These are phyloP conservation scores for Psilopsiagon aymara DNA, from an alignment of 2,113 vertebrate species.

Conservation along the genomic window DNA sequence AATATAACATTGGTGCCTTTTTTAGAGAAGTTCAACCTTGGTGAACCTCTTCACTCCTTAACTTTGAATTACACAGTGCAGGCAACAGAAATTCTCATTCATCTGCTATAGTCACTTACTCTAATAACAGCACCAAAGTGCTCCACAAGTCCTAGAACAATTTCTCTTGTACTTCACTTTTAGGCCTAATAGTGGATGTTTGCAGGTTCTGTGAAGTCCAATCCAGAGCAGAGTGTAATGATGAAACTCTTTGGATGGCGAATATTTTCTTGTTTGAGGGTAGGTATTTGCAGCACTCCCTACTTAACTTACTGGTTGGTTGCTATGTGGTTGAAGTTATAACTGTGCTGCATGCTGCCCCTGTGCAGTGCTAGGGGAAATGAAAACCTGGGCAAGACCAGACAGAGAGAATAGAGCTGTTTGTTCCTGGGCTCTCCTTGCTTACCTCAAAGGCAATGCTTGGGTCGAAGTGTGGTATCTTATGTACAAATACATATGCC, in stretches of 20 bases:
- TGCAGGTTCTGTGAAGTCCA: not conserved
- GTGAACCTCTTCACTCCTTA: not conserved
- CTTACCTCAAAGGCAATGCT: slow-evolving; percentile 76
- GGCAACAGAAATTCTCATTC: not conserved
- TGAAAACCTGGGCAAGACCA: not conserved
- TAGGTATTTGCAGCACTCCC: not conserved
- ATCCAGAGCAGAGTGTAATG: not conserved
- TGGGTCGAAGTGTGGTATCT: slow-evolving; percentile 79
- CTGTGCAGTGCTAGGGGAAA: not conserved
- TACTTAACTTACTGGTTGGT: not conserved
- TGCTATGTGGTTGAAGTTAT: not conserved
- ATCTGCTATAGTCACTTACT: not conserved
- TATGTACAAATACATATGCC: slow-evolving; percentile 79
- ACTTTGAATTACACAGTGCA: not conserved
- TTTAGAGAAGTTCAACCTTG: not conserved
- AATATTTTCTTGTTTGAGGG: not conserved
- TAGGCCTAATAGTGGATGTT: not conserved
- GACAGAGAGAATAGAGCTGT: not conserved
- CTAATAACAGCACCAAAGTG: not conserved
- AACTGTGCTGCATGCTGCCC: not conserved
- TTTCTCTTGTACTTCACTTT: not conserved
- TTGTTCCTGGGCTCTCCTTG: not conserved
- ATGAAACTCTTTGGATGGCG: not conserved
- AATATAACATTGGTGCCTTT: not conserved
- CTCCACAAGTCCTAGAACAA: not conserved